phyloP scores from a whole-genome alignment of 53 echinoderm and acorn worm species.

The Echinarachnius parma region DNA sequence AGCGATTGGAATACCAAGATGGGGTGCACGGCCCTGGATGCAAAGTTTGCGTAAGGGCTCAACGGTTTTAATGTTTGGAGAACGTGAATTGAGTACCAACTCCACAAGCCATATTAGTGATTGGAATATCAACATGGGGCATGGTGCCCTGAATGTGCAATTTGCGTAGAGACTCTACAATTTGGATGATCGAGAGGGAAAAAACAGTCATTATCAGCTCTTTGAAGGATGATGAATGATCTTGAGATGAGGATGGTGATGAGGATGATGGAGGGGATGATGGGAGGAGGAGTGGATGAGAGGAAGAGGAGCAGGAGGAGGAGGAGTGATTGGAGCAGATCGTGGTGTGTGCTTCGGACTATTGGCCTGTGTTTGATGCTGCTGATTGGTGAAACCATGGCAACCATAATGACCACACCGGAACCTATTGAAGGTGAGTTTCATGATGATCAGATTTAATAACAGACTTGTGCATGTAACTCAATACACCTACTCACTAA shows the following conservation, averaged over 20 bases:
- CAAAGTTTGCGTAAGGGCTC: too few species aligned
- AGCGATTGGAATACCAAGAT: too few species aligned
- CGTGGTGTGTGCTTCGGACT: constrained; percentile 13
- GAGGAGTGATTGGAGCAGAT: constrained; percentile 25
- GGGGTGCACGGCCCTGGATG: too few species aligned
- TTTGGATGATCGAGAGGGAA: constrained; percentile 8
- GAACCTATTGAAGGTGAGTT: constrained; percentile 23
- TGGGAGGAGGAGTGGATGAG: too few species aligned
- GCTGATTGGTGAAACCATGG: constrained; percentile 3
- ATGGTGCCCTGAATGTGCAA: not conserved
- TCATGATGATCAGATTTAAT: too few species aligned
- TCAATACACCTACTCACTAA: too few species aligned
- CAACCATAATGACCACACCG: constrained; percentile 15
- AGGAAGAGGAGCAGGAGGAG: constrained; percentile 15
- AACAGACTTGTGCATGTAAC: too few species aligned
- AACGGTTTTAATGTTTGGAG: too few species aligned
- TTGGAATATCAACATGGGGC: not conserved
- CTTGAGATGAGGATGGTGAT: not conserved
- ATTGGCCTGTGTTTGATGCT: constrained; percentile 5
- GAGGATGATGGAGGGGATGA: constrained; percentile 14
- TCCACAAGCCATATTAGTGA: not conserved
- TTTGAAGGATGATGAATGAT: too few species aligned
- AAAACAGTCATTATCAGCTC: constrained; percentile 13
- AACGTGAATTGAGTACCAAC: too few species aligned
- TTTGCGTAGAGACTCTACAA: constrained; percentile 19